These are phyloP conservation scores for Diplazon laetatorius DNA, from an alignment of 2,888 invertebrate species.

Conservation along the genomic window DNA sequence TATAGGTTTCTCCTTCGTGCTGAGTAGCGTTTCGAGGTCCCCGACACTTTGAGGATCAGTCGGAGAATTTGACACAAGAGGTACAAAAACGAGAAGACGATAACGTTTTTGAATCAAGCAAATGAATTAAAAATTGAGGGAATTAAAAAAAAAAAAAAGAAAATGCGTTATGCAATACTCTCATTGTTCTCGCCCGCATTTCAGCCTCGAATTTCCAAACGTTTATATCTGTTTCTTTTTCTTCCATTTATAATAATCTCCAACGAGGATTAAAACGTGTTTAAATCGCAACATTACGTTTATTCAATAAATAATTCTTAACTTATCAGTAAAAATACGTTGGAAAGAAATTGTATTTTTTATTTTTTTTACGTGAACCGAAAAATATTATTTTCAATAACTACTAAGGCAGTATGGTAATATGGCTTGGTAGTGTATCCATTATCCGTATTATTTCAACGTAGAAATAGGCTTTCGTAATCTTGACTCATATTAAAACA, in stretches of 20 bases:
- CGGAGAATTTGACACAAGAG: conserved; percentile 1
- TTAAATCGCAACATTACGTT: conserved; percentile 38
- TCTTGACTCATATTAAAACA: conserved; percentile 31
- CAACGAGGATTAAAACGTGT: conserved; percentile 12
- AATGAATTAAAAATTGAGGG: conserved; percentile 22
- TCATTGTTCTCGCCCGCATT: conserved; percentile 36
- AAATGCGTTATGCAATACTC: conserved; percentile 1
- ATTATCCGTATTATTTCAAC: conserved; percentile 32
- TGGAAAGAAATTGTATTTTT: neutral
- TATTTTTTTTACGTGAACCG: conserved; percentile 17
- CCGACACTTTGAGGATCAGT: neutral
- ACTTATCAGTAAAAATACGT: conserved; percentile 39
- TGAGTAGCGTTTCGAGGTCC: conserved; percentile 26
- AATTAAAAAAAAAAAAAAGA: conserved; percentile 6
- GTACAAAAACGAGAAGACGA: no score
- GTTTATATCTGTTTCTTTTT: no score
- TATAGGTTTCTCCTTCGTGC: conserved; percentile 3
- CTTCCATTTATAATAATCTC: conserved; percentile 29
- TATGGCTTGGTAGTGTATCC: conserved; percentile 75
- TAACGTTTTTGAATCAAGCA: neutral
- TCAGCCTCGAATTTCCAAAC: conserved; percentile 22
- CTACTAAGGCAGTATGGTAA: conserved; percentile 82
- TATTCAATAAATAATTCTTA: conserved; percentile 59
- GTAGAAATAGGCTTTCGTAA: conserved; percentile 62
- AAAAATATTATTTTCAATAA: conserved; percentile 72